phyloP scores from a whole-genome alignment of 2,113 vertebrate species.

The Beaufortia kweichowensis region DNA sequence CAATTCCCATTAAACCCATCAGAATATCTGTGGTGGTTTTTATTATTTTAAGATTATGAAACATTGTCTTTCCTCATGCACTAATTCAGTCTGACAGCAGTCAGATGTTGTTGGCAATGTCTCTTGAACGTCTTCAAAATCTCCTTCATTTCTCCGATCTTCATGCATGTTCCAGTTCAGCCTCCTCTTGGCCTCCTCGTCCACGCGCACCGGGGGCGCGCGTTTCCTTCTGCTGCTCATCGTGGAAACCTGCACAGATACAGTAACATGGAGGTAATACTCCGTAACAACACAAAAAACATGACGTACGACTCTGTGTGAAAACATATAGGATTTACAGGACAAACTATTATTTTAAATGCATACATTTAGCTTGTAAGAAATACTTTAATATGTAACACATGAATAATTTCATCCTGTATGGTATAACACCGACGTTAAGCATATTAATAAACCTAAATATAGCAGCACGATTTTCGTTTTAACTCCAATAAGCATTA shows the following conservation, averaged over 20 bases:
- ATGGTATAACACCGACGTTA: background rate
- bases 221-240: conserved; percentile 92
- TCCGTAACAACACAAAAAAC: background rate
- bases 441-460: background rate
- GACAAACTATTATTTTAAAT: background rate
- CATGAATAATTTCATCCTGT: too few relatives aligned
- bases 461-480: background rate
- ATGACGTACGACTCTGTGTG: background rate
- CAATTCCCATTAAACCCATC: too few relatives aligned
- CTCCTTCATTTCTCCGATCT: conserved; percentile 74
- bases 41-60: background rate
- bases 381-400: too few relatives aligned
- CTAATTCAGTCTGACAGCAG: conserved; percentile 24
- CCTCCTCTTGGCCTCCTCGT: conserved; percentile 83
- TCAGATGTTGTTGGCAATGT: background rate
- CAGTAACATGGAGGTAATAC: background rate
- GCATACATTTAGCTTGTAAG: too few relatives aligned
- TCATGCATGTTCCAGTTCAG: conserved; percentile 94
- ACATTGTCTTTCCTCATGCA: background rate
- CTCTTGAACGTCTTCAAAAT: conserved; percentile 52
- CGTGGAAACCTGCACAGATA: conserved; percentile 17
- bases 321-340: background rate
- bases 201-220: conserved; percentile 82
- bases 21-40: too few relatives aligned
- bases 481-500: background rate